Evolutionary conservation across 92 coral and sea anemone genomes (phyloP).

Genomic region (Epizoanthus scotinus): DNA sequence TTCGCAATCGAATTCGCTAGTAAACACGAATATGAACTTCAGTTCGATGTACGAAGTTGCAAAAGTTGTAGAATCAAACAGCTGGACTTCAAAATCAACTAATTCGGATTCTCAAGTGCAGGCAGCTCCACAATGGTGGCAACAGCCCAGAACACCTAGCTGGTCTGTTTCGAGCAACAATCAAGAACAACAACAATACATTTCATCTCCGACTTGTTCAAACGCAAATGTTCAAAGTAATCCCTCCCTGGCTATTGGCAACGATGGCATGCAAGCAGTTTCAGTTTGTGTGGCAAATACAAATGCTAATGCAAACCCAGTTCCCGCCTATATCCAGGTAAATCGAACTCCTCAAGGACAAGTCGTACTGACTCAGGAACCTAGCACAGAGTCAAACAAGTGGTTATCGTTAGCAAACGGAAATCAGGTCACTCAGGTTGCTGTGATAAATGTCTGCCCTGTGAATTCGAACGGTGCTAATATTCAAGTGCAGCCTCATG

Average conservation of each 20-base stretch:
- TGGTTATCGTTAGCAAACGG: constrained; percentile 72
- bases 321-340: constrained; percentile 84
- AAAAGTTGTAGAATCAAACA: constrained; percentile 64
- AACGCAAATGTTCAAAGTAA: constrained; percentile 44
- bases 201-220: constrained; percentile 62
- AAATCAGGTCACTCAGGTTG: constrained; percentile 67
- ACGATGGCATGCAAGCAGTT: constrained; percentile 60
- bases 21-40: constrained; percentile 45
- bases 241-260: constrained; percentile 50
- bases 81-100: constrained; percentile 82
- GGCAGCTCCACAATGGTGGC: constrained; percentile 82
- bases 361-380: constrained; percentile 77
- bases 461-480: constrained; percentile 39
- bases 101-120: constrained; percentile 51
- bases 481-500: constrained; percentile 58
- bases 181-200: constrained; percentile 54
- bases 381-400: constrained; percentile 72
- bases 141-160: constrained; percentile 65
- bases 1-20: constrained; percentile 47
- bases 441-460: constrained; percentile 42
- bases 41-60: constrained; percentile 54
- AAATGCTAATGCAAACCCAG: constrained; percentile 46
- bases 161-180: constrained; percentile 72
- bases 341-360: constrained; percentile 89
- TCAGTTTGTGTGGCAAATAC: constrained; percentile 57